A percentile compares a stretch with the other conserved stretches of the same genome.
Conservation (phyloP, 2,797 vertebrate species). For the Rallus crepitans region DNA sequence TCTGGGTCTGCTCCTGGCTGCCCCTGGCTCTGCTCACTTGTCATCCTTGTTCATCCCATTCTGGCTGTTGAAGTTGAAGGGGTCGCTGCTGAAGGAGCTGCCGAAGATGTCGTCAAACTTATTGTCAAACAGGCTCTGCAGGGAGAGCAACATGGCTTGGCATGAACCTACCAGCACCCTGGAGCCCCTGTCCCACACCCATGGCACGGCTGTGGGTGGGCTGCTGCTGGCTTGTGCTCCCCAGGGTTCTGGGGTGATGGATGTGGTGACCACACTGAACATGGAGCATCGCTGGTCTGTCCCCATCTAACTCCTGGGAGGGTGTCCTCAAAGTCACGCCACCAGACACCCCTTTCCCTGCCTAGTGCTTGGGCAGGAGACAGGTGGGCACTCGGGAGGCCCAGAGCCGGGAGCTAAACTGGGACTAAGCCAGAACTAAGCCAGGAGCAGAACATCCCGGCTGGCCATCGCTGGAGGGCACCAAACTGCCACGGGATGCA, state of each 20-base stretch:
- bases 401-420: no score
- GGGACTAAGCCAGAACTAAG: no score
- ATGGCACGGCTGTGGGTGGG: fast-evolving
- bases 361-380: background rate
- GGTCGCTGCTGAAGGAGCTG: conserved; percentile 88
- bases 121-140: conserved; percentile 87
- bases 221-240: background rate
- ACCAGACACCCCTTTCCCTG: fast-evolving
- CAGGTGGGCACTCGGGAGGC: no score
- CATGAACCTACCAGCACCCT: background rate
- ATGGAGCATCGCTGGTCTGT: background rate
- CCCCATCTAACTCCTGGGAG: background rate
- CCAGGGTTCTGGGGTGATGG: background rate
- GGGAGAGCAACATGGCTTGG: background rate
- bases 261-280: background rate
- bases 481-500: background rate
- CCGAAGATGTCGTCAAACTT: conserved; percentile 98
- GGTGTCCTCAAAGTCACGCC: background rate
- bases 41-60: conserved; percentile 95
- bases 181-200: fast-evolving
- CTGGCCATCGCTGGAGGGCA: conserved; percentile 9
- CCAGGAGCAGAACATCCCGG: background rate
- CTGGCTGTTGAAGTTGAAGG: conserved; percentile 98
- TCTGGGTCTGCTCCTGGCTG: fast-evolving
- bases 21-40: conserved; percentile 78